Evolutionary conservation across 2,113 vertebrate species (phyloP).

Genomic region (Hippocampus zosterae): DNA sequence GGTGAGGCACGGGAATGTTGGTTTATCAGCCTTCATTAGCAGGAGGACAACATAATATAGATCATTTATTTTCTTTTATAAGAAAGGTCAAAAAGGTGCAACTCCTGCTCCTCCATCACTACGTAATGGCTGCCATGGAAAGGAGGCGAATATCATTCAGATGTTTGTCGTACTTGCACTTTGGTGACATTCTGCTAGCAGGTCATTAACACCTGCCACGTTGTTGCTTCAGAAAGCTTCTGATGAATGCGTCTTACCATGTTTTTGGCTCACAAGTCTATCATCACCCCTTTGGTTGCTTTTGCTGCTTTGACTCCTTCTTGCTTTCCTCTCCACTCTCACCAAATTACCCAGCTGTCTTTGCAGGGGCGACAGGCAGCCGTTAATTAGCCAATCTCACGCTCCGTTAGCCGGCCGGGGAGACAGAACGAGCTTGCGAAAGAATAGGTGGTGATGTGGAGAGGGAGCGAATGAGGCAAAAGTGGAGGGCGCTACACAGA

Average conservation of each 20-base stretch:
- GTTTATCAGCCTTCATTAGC: not conserved
- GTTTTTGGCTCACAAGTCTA: conserved; percentile 22
- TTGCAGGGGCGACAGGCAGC: conserved; percentile 62
- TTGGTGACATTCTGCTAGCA: not conserved
- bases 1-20: not conserved
- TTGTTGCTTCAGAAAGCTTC: conserved; percentile 10
- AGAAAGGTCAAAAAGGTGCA: not conserved
- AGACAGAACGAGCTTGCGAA: conserved; percentile 56
- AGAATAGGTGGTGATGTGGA: conserved; percentile 47
- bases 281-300: not conserved
- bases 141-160: not conserved
- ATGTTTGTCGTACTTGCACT: not conserved
- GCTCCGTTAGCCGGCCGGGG: conserved; percentile 63
- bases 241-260: conserved; percentile 19
- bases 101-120: not conserved
- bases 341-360: conserved; percentile 69
- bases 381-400: conserved; percentile 72
- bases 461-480: conserved; percentile 20
- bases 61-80: not conserved
- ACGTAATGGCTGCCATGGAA: not conserved
- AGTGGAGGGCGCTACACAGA: conserved; percentile 39
- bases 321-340: conserved; percentile 30
- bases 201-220: conserved; percentile 23
- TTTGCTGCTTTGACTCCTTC: not conserved
- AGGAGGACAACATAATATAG: not conserved